A percentile compares a stretch with the other conserved stretches of the same genome.
Conservation (phyloP, 2,113 vertebrate species). For the Pterocles burchelli region DNA sequence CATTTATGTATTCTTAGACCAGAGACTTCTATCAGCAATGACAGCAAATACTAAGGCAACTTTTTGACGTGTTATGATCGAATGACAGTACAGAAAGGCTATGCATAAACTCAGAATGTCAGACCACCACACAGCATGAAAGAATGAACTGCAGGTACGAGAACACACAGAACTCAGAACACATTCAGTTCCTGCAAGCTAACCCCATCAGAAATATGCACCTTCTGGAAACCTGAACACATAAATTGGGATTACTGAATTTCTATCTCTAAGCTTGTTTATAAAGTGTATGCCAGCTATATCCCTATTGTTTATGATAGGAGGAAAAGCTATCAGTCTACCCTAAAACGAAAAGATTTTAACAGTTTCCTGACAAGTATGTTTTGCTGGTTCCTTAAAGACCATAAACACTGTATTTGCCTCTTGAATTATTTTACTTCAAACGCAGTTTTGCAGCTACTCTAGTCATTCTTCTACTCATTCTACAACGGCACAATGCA, state of each 20-base stretch:
- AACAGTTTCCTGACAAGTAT: background rate
- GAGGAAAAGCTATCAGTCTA: background rate
- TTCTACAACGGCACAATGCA: background rate
- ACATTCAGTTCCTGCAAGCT: background rate
- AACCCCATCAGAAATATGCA: background rate
- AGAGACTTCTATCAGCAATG: background rate
- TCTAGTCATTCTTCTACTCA: background rate
- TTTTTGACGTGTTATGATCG: background rate
- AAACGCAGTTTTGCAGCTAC: background rate
- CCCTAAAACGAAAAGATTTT: background rate
- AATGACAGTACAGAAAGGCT: background rate
- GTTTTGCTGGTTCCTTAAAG: background rate
- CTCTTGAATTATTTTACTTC: background rate
- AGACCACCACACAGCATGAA: rapidly evolving
- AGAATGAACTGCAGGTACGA: background rate
- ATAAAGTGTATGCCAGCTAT: background rate
- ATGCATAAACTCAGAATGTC: background rate
- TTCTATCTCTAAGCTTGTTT: background rate
- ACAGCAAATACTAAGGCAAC: background rate
- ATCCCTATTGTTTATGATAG: background rate
- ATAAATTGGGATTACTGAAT: background rate
- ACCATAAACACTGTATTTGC: rapidly evolving
- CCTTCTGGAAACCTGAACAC: rapidly evolving
- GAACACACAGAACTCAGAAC: background rate
- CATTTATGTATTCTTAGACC: background rate